phyloP scores from a whole-genome alignment of 1,140 invertebrate species.

The Holotrichia oblita region DNA sequence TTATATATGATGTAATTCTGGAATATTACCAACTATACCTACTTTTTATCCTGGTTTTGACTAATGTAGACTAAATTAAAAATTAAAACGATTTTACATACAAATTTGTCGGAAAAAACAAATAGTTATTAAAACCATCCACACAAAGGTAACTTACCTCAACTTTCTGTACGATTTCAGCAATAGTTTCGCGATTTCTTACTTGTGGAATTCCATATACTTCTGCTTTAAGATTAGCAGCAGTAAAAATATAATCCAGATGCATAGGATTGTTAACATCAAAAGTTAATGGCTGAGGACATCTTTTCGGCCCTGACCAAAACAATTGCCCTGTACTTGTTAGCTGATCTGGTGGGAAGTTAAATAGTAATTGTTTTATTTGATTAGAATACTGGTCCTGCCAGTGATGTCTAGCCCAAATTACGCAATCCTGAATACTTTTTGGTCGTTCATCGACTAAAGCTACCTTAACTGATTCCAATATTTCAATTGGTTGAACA shows the following conservation, averaged over 20 bases:
- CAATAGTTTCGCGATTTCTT: conserved; percentile 74
- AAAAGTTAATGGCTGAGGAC: conserved; percentile 85
- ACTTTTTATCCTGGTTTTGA: too few species aligned
- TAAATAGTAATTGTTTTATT: conserved; percentile 95
- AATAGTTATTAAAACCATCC: background rate
- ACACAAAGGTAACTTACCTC: conserved; percentile 60
- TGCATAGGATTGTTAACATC: conserved; percentile 80
- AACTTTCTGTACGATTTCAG: conserved; percentile 71
- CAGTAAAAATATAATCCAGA: conserved; percentile 91
- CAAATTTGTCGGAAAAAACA: background rate
- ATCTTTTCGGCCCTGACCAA: conserved; percentile 99
- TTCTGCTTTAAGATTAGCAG: conserved; percentile 91
- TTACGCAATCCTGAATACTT: conserved; percentile 86
- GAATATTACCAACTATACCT: too few species aligned
- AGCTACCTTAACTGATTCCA: conserved; percentile 88
- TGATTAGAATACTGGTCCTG: conserved; percentile 94
- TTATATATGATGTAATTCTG: too few species aligned
- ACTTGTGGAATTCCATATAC: conserved; percentile 86
- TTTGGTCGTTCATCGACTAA: conserved; percentile 88
- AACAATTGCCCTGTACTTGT: conserved; percentile 94
- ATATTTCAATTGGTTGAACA: conserved; percentile 87
- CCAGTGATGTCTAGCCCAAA: conserved; percentile 92
- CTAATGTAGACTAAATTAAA: background rate
- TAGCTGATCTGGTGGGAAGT: conserved; percentile 95
- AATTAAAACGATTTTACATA: background rate